Evolutionary conservation across 2,797 vertebrate species (phyloP).

Genomic region (Sparus aurata): DNA sequence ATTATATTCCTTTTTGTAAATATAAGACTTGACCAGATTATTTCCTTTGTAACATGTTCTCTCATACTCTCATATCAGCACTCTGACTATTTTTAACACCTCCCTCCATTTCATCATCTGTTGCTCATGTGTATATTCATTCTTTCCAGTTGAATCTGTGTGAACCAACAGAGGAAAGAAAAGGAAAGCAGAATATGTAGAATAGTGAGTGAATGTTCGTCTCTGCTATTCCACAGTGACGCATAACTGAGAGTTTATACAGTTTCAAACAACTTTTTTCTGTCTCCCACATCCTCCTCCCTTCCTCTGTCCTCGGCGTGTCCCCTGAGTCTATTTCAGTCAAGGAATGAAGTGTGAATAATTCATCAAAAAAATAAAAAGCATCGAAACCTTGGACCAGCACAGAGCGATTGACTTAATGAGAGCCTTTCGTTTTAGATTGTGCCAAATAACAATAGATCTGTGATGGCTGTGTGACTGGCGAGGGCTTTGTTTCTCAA

Average conservation of each 20-base stretch:
- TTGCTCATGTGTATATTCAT: too few species aligned
- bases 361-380: constrained; percentile 62
- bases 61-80: neutral
- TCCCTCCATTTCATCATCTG: too few species aligned
- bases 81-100: too few species aligned
- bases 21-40: constrained; percentile 4
- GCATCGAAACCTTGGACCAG: constrained; percentile 42
- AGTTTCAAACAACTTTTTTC: constrained; percentile 39
- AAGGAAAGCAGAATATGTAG: constrained; percentile 4
- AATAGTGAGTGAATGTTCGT: constrained; percentile 5
- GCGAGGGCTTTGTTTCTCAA: constrained; percentile 33
- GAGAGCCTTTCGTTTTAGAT: constrained; percentile 45
- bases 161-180: too few species aligned
- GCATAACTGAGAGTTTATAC: constrained; percentile 33
- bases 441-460: constrained; percentile 36
- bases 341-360: constrained; percentile 62
- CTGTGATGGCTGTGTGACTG: constrained; percentile 20
- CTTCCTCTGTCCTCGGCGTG: neutral
- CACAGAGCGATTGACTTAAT: constrained; percentile 52
- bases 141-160: too few species aligned
- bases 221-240: constrained; percentile 20
- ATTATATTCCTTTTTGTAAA: neutral
- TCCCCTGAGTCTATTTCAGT: constrained; percentile 58
- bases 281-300: neutral
- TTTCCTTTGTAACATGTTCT: constrained; percentile 1